These are phyloP conservation scores for Buceros bicornis DNA, from an alignment of 2,797 vertebrate species.

Conservation along the genomic window DNA sequence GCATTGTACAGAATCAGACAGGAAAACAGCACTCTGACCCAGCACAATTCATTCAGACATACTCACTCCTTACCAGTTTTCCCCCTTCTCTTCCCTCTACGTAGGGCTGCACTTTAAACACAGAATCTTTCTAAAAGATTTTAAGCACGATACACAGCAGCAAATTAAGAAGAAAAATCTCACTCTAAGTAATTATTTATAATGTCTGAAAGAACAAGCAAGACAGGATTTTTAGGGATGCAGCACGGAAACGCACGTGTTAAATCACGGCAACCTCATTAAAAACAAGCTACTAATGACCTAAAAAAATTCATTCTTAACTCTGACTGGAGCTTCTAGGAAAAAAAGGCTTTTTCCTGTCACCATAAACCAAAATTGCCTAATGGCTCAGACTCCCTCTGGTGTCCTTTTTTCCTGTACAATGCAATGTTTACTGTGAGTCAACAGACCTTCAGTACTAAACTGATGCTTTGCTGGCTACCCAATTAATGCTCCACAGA, in stretches of 20 bases:
- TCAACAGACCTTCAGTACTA: neutral
- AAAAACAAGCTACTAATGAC: conserved; percentile 20
- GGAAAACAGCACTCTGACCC: neutral
- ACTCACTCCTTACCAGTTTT: neutral
- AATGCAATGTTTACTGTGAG: conserved; percentile 1
- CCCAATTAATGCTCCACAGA: conserved; percentile 27
- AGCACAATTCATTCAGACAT: neutral
- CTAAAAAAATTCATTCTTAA: conserved; percentile 28
- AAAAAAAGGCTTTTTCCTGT: conserved; percentile 9
- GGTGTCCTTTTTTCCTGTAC: neutral
- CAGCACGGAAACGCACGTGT: neutral
- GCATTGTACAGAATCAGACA: neutral
- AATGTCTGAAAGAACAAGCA: neutral
- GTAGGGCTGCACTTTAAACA: neutral
- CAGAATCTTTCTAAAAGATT: neutral
- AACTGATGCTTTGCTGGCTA: neutral
- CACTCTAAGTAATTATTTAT: conserved; percentile 17
- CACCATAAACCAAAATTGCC: neutral
- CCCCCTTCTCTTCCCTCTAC: neutral
- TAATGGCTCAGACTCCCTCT: conserved; percentile 48
- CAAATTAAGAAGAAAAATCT: conserved; percentile 40
- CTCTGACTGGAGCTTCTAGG: neutral
- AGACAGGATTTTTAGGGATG: neutral
- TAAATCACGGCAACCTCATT: conserved; percentile 29
- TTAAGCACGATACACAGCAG: neutral